Evolutionary conservation across 2,888 invertebrate species (phyloP), one percentile per base, ranked within the genome.

Genomic region (Peribatodes rhomboidaria): DNA sequence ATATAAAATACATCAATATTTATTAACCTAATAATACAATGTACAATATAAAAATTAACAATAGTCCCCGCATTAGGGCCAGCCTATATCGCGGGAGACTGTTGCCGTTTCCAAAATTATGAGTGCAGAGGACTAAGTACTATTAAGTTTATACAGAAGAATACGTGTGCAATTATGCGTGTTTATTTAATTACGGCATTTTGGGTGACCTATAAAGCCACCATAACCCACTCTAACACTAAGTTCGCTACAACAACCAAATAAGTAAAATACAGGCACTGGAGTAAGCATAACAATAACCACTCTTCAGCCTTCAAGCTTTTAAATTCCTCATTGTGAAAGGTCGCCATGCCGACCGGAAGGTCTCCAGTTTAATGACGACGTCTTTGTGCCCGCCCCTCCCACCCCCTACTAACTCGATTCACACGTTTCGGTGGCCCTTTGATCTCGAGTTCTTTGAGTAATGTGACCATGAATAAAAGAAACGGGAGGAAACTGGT

Each of bases 311-410:
- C 11, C 22, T 53, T 27, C 16, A 56, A 13, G 49, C 58, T 13
- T 44, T 57, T 37, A 37, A 35, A 50, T n/a, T 42, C 41, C 46
- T 52, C 47, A 65, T 49, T 66, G 50, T 31, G 61, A 65, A 66
- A 69, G 49, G 20, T 22, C 37, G 11, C n/a, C 52, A 35, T 27
- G 41, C 74, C 76, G 80, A 52, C 75, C 77, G 80, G 75, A 77
- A 82, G 78, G 74, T 58, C 80, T 81, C 75, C 76, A 79, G 79
- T 84, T 85, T 86, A 88, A 87, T 87, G 88, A 86, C 74, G 59
- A 49, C 65, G 82, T 74, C 82, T 81, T 82, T 83, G 82, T 79
- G 81, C 55, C 60, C 74, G 67, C 50, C 76, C 68, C 65, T 66
- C 72, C 74, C 69, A 64, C 69, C 69, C 71, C 71, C 66, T 66